Conservation (phyloP, 1,140 invertebrate genomes). For the Musca domestica region DNA sequence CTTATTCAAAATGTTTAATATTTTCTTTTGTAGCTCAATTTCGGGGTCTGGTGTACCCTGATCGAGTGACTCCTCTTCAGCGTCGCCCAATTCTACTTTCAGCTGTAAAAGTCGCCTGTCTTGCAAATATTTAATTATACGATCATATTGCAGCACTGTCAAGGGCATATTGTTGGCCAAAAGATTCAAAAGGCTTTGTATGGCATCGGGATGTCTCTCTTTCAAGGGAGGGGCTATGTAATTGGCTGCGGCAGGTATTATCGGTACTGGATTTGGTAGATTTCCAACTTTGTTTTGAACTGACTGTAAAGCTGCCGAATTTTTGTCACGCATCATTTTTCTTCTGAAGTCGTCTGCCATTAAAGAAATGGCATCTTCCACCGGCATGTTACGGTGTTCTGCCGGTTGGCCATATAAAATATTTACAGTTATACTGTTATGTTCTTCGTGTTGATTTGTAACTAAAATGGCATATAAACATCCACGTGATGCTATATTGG, state of each 20-base stretch:
- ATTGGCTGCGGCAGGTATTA: constrained; percentile 15
- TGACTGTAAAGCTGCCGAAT: not conserved
- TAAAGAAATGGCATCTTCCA: constrained; percentile 83
- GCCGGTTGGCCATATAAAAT: constrained; percentile 82
- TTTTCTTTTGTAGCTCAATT: constrained; percentile 70
- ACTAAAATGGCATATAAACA: constrained; percentile 87
- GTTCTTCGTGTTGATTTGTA: constrained; percentile 78
- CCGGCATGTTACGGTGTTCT: constrained; percentile 93
- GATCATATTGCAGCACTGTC: constrained; percentile 77
- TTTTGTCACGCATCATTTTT: constrained; percentile 60
- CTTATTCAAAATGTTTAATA: constrained; percentile 77
- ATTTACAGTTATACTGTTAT: constrained; percentile 84
- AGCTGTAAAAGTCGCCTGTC: constrained; percentile 71
- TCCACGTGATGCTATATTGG: constrained; percentile 80
- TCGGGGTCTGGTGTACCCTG: constrained; percentile 57
- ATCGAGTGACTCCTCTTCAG: constrained; percentile 38
- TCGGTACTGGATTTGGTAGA: constrained; percentile 15
- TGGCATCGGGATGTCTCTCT: constrained; percentile 66
- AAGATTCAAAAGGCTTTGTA: constrained; percentile 75
- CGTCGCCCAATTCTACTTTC: constrained; percentile 66
- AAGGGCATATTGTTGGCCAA: constrained; percentile 77
- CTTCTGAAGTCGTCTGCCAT: constrained; percentile 76
- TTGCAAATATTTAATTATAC: constrained; percentile 76
- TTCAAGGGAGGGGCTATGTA: constrained; percentile 31
- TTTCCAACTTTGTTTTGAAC: constrained; percentile 14